These are phyloP conservation scores for Sympetrum striolatum DNA, from an alignment of 2,888 invertebrate genomes.

Conservation along the genomic window DNA sequence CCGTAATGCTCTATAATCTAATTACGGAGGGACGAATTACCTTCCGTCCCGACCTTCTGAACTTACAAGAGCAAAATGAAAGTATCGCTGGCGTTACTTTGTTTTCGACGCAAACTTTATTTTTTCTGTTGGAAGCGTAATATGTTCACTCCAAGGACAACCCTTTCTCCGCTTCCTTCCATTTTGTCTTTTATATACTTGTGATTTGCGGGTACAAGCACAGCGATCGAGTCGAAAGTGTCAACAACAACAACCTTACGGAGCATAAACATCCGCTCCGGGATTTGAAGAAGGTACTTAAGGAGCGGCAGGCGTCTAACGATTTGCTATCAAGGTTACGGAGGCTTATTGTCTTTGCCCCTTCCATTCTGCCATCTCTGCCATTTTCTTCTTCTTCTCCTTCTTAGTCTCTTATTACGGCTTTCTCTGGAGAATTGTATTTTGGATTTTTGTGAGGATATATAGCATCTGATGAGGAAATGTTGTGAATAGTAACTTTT, in stretches of 20 bases:
- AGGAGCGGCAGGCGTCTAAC: background rate
- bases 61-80: too few species aligned
- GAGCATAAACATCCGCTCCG: background rate
- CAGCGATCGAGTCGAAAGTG: background rate
- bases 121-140: background rate
- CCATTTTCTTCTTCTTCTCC: background rate
- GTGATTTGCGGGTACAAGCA: background rate
- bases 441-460: background rate
- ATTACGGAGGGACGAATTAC: too few species aligned
- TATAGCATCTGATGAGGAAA: background rate
- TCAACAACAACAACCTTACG: background rate
- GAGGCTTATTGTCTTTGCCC: background rate
- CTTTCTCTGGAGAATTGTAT: background rate
- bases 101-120: too few species aligned
- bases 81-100: too few species aligned
- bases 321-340: background rate
- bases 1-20: too few species aligned
- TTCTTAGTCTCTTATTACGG: background rate
- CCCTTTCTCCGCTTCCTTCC: background rate
- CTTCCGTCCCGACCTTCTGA: too few species aligned
- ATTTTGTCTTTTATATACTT: background rate
- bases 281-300: background rate
- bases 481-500: too few species aligned
- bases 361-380: background rate
- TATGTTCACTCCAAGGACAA: background rate